Evolutionary conservation across 2,113 vertebrate species (phyloP), one percentile per base, ranked within the genome.

Genomic region (Cynoglossus semilaevis): DNA sequence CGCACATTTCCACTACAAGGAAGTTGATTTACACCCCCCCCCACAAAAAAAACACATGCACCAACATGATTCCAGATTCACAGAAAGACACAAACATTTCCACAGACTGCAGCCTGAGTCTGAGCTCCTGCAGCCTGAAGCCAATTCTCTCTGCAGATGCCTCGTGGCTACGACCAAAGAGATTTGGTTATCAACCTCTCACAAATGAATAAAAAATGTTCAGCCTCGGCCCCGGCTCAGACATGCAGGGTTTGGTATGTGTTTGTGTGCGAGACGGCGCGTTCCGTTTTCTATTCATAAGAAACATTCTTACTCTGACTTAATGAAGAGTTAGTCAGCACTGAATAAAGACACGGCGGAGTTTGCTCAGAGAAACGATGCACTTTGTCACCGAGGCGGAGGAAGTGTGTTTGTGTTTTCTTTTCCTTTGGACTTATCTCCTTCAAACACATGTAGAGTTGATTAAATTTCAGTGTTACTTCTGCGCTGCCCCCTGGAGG

Each of bases 161-260:
- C 58, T 63, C 35, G 16, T 58, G 47, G 57, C 35, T 44, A 6
- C 60, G 70, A 81, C 69, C 76, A 86, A 85, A 85, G 72, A 82
- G 80, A 88, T 79, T 83, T 58, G 69, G 56, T 80, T 85, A 76
- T 83, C 67, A 80, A 56, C 65, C 61, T 50, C 51, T 75, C 54
- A 70, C 52, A 57, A 50, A 74, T 82, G 49, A 87, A 80, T 84
- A 82, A 85, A 82, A 77, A 41, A 82, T 77, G 44, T 36, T 49
- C 0, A 12, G 46, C 61, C 29, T 12, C 8, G 54, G 64, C 48
- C 42, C 42, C 5, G 14, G 70, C 47, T 42, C 36, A 17, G 18
- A 67, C 35, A 45, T 60, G 12, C 50, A 44, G 52, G 58, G 59
- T 45, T 77, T 46, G 16, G 18, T 56, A 37, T 59, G 55, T 46